Conservation (phyloP, 2,888 invertebrate genomes). For the Zhuqinia jingwanae region DNA sequence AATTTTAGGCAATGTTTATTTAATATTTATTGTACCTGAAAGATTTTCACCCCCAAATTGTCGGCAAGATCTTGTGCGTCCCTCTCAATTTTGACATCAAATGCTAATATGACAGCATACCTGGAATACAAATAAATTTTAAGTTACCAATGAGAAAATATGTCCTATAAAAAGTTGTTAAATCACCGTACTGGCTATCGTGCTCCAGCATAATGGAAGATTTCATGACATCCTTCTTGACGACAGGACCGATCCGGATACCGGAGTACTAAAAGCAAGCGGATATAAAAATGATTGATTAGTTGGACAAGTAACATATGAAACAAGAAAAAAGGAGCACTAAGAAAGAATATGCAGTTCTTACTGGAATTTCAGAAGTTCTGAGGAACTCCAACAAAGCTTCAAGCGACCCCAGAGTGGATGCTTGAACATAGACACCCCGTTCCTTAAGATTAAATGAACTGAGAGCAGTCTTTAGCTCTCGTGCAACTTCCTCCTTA, state of each 20-base stretch:
- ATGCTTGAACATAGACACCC: conserved; percentile 99
- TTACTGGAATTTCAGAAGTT: conserved; percentile 95
- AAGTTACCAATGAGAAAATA: neutral
- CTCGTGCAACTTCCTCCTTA: conserved; percentile 85
- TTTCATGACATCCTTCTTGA: conserved; percentile 99
- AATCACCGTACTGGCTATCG: conserved; percentile 90
- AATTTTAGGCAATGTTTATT: no score
- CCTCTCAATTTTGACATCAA: conserved; percentile 98
- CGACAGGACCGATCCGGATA: conserved; percentile 99
- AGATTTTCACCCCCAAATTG: conserved; percentile 95
- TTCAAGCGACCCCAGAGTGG: conserved; percentile 99
- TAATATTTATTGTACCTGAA: conserved; percentile 84
- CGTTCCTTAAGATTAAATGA: conserved; percentile 94
- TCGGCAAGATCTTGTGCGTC: conserved; percentile 99
- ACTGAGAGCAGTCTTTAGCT: conserved; percentile 93
- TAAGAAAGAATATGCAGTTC: no score
- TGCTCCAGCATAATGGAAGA: conserved; percentile 99
- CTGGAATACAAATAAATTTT: conserved; percentile 82
- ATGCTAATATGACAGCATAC: conserved; percentile 98
- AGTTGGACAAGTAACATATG: no score
- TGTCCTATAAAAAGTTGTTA: neutral
- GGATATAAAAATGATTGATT: neutral
- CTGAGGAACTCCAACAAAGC: conserved; percentile 96
- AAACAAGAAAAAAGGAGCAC: no score
- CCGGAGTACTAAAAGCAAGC: conserved; percentile 91